Evolutionary conservation across 2,797 vertebrate species (phyloP).

Genomic region (Gila robusta): DNA sequence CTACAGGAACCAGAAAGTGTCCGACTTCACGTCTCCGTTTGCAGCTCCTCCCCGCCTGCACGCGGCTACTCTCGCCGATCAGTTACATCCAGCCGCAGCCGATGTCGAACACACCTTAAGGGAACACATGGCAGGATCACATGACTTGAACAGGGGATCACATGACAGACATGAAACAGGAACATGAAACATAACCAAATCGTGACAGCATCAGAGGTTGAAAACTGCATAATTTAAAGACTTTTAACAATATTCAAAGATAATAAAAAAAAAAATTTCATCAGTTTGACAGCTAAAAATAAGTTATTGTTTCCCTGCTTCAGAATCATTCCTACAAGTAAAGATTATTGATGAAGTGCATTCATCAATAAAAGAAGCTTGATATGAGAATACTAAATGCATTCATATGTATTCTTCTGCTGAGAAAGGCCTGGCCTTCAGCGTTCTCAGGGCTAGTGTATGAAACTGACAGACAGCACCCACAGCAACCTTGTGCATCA

Average conservation of each 20-base stretch:
- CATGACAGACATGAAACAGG: too few relatives aligned
- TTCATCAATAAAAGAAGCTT: slow-evolving; percentile 56
- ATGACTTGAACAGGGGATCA: too few relatives aligned
- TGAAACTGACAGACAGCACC: slow-evolving; percentile 36
- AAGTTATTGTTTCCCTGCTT: background rate
- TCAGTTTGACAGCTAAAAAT: background rate
- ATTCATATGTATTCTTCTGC: slow-evolving; percentile 47
- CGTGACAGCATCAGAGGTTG: background rate
- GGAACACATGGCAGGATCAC: too few relatives aligned
- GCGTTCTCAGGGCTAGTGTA: slow-evolving; percentile 28
- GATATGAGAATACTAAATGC: slow-evolving; percentile 58
- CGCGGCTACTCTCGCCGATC: too few relatives aligned
- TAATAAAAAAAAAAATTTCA: background rate
- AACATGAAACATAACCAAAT: too few relatives aligned
- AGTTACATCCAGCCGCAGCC: too few relatives aligned
- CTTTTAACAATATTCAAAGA: background rate
- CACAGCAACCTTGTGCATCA: slow-evolving; percentile 32
- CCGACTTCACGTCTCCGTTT: too few relatives aligned
- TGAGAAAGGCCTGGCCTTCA: slow-evolving; percentile 27
- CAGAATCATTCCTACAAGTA: background rate
- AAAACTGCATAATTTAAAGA: background rate
- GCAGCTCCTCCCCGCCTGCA: too few relatives aligned
- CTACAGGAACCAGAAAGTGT: too few relatives aligned
- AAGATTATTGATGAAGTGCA: background rate
- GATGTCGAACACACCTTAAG: too few relatives aligned